phyloP scores from a whole-genome alignment of 2,797 vertebrate genomes.

The Semotilus atromaculatus region DNA sequence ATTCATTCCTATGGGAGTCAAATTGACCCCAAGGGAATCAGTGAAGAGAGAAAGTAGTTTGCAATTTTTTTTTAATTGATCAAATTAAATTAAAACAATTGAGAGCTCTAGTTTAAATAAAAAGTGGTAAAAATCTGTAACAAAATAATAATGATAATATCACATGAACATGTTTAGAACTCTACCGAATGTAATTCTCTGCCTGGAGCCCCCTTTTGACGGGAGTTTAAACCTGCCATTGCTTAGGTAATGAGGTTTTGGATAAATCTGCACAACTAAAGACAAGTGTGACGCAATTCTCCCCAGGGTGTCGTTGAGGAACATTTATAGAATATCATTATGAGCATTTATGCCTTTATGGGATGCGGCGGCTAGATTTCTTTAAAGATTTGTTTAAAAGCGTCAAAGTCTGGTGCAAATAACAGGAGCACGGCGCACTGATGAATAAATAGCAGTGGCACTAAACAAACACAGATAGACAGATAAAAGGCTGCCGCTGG shows the following conservation, averaged over 20 bases:
- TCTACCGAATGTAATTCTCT: background rate
- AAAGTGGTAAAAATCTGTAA: background rate
- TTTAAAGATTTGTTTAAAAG: slow-evolving; percentile 37
- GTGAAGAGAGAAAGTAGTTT: background rate
- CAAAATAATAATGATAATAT: too few species aligned
- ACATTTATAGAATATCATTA: slow-evolving; percentile 41
- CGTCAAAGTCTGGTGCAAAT: slow-evolving; percentile 19
- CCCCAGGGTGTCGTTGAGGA: slow-evolving; percentile 14
- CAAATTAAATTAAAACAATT: background rate
- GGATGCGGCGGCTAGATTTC: slow-evolving; percentile 29
- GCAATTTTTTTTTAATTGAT: background rate
- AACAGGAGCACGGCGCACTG: background rate
- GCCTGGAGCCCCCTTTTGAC: background rate
- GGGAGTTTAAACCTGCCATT: background rate
- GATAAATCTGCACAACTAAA: slow-evolving; percentile 34
- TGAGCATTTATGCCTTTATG: slow-evolving; percentile 32
- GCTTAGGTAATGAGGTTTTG: slow-evolving; percentile 5
- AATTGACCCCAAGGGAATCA: background rate
- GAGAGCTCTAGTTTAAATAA: background rate
- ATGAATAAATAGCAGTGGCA: slow-evolving; percentile 45
- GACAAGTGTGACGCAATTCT: slow-evolving; percentile 18
- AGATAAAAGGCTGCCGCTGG: slow-evolving; percentile 55
- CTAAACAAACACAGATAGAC: slow-evolving; percentile 56
- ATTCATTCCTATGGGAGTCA: too few species aligned
- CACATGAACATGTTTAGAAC: background rate